These are phyloP conservation scores for Kobus ellipsiprymnus DNA, from an alignment of 2,113 vertebrate genomes.

Conservation along the genomic window DNA sequence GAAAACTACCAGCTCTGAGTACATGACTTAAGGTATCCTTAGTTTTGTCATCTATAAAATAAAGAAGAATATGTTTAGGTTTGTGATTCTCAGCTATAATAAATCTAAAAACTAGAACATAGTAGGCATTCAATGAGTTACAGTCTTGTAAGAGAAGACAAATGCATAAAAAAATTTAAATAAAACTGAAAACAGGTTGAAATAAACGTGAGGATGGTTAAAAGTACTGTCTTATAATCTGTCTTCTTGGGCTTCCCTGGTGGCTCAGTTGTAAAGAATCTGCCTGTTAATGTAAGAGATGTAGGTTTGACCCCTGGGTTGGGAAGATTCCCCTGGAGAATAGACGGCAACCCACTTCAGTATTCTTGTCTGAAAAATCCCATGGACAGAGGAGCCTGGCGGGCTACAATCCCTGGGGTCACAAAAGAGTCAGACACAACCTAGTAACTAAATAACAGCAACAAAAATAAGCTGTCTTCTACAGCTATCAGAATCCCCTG, in stretches of 20 bases:
- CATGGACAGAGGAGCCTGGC: not conserved
- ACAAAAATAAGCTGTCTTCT: not conserved
- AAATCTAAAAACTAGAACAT: not conserved
- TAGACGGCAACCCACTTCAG: not conserved
- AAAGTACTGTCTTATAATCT: not conserved
- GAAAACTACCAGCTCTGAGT: not conserved
- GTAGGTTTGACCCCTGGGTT: not conserved
- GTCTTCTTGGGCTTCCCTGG: not conserved
- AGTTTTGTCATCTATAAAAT: not conserved
- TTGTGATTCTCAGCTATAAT: not conserved
- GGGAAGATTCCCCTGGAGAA: not conserved
- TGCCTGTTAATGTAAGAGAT: not conserved
- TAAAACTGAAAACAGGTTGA: not conserved
- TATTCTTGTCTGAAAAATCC: not conserved
- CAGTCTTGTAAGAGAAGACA: not conserved
- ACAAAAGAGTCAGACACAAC: not conserved
- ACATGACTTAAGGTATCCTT: not conserved
- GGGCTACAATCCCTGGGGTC: not conserved
- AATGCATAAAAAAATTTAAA: not conserved
- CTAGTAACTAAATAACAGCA: not conserved
- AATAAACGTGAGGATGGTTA: not conserved
- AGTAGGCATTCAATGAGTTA: conserved; percentile 62
- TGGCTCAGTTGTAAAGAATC: not conserved
- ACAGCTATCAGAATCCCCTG: no score
- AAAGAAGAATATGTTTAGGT: not conserved